A percentile compares a stretch with the other conserved stretches of the same genome.
These are phyloP conservation scores for Drosophila subpulchrella DNA, from an alignment of 1,140 invertebrate genomes.

Conservation along the genomic window DNA sequence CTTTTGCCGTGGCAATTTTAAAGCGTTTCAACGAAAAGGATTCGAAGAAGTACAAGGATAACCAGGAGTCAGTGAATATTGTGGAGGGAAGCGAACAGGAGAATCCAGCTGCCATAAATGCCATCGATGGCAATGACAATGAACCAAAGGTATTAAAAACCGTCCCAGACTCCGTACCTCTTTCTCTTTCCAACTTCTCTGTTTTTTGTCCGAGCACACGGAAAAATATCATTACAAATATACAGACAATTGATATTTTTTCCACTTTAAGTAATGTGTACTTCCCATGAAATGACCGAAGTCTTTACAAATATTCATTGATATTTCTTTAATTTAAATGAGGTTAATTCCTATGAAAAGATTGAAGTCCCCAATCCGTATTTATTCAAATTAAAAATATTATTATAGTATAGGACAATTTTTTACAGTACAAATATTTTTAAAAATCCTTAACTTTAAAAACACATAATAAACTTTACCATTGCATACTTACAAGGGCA, in stretches of 20 bases:
- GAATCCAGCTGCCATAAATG: slow-evolving; percentile 22
- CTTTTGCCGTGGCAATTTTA: slow-evolving; percentile 77
- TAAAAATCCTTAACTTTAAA: too few relatives aligned
- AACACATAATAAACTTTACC: too few relatives aligned
- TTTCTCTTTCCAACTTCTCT: not conserved
- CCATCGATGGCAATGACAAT: slow-evolving; percentile 83
- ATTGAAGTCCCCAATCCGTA: too few relatives aligned
- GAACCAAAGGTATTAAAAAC: slow-evolving; percentile 82
- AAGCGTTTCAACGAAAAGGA: slow-evolving; percentile 77
- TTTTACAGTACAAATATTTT: too few relatives aligned
- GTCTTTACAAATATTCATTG: not conserved
- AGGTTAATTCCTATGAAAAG: too few relatives aligned
- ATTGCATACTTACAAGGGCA: too few relatives aligned
- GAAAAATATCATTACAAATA: slow-evolving; percentile 2
- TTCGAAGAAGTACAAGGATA: slow-evolving; percentile 61
- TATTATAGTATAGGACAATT: too few relatives aligned
- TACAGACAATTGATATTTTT: not conserved
- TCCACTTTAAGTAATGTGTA: too few relatives aligned
- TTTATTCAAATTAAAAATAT: too few relatives aligned
- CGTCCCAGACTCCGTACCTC: slow-evolving; percentile 24
- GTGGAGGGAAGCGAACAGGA: slow-evolving; percentile 41
- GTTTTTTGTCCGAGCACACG: slow-evolving; percentile 1
- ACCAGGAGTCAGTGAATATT: slow-evolving; percentile 61
- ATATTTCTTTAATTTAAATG: not conserved
- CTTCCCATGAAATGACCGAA: too few relatives aligned